Conservation (phyloP, 2,797 vertebrate genomes). For the Onychomys torridus region DNA sequence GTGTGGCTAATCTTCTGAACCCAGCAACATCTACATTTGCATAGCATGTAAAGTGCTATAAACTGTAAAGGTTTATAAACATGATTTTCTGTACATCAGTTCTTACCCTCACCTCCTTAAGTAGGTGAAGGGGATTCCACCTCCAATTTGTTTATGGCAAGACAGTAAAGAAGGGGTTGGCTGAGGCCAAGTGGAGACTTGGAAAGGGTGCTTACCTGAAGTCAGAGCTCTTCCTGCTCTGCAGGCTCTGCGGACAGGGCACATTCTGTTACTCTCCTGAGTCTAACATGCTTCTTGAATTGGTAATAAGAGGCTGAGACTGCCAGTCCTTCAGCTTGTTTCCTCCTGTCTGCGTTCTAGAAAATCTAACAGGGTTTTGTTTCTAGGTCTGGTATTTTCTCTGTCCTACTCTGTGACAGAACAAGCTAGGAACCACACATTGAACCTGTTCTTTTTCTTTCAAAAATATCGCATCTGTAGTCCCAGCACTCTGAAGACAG, state of each 20-base stretch:
- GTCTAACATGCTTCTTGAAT: neutral
- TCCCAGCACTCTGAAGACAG: neutral
- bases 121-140: neutral
- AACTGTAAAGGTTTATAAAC: neutral
- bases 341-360: neutral
- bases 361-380: neutral
- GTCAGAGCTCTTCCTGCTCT: neutral
- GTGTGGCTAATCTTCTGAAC: neutral
- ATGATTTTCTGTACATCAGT: neutral
- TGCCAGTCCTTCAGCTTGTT: neutral
- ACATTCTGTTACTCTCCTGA: neutral
- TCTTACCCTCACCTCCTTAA: neutral
- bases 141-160: neutral
- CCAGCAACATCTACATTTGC: neutral
- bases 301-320: neutral
- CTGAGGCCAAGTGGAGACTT: neutral
- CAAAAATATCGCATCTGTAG: neutral
- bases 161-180: neutral
- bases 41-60: no score
- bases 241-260: neutral
- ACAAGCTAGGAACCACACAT: neutral
- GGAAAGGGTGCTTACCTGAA: neutral
- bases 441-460: neutral
- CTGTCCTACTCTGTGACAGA: neutral
- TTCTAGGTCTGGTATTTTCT: neutral